phyloP scores from a whole-genome alignment of 1,140 invertebrate genomes.

The Dolichoris vasculosae region DNA sequence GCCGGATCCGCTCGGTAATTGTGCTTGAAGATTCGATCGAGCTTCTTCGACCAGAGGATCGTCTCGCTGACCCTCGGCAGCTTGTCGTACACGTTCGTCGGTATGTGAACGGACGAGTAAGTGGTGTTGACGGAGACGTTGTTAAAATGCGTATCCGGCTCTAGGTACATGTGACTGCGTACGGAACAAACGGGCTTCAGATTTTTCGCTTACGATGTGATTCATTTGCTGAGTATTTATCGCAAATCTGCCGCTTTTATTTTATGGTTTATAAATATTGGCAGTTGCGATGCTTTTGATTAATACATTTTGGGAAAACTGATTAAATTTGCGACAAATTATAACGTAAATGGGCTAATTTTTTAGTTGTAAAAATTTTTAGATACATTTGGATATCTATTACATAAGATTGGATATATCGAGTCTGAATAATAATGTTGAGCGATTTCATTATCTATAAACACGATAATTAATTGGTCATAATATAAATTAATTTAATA shows the following conservation, averaged over 20 bases:
- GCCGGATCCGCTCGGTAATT: conserved; percentile 92
- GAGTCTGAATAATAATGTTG: no score
- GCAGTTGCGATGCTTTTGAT: background rate
- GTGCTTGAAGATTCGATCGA: conserved; percentile 89
- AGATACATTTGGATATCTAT: no score
- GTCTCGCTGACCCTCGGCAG: conserved; percentile 80
- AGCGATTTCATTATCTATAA: background rate
- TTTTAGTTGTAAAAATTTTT: no score
- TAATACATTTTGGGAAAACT: background rate
- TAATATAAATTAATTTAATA: background rate
- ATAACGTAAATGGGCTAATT: no score
- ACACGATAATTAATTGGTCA: background rate
- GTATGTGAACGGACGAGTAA: conserved; percentile 92
- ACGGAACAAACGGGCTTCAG: background rate
- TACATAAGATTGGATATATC: no score
- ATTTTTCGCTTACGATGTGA: background rate
- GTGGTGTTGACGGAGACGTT: conserved; percentile 88
- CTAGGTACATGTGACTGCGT: conserved; percentile 75
- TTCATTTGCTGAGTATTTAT: background rate
- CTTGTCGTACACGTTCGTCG: conserved; percentile 93
- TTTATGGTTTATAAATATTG: background rate
- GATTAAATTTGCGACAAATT: background rate
- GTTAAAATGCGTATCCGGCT: conserved; percentile 87
- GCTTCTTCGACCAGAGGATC: conserved; percentile 89
- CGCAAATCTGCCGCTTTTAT: background rate